Evolutionary conservation across 2,797 vertebrate genomes (phyloP).

Genomic region (Argyrosomus regius): DNA sequence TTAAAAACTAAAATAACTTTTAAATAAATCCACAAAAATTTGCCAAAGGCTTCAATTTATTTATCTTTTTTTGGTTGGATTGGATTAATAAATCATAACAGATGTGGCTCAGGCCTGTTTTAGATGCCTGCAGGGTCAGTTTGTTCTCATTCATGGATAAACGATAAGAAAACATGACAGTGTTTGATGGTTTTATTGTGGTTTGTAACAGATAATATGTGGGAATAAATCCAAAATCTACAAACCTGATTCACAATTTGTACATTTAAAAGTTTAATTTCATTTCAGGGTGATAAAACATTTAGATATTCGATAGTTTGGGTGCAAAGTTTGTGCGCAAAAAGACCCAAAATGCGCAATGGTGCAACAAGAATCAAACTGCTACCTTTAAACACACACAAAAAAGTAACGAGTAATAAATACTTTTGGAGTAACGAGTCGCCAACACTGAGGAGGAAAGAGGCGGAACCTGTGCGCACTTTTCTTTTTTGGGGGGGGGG

Average conservation of each 20-base stretch:
- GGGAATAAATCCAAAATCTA: background rate
- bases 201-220: background rate
- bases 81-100: slow-evolving; percentile 45
- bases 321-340: background rate
- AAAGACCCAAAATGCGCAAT: background rate
- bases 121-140: slow-evolving; percentile 29
- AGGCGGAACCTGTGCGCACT: slow-evolving; percentile 48
- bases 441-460: slow-evolving; percentile 3
- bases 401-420: background rate
- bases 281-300: background rate
- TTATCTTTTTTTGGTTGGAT: slow-evolving; percentile 29
- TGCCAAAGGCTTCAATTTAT: slow-evolving; percentile 26
- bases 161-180: background rate
- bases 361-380: background rate
- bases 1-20: background rate
- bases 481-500: background rate
- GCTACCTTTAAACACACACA: background rate
- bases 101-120: slow-evolving; percentile 29
- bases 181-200: background rate
- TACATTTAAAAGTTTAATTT: no score
- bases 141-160: slow-evolving; percentile 34
- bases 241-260: background rate
- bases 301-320: background rate
- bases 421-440: slow-evolving; percentile 34
- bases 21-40: background rate